Conservation (phyloP, 2,113 vertebrate genomes). For the Salvelinus alpinus region DNA sequence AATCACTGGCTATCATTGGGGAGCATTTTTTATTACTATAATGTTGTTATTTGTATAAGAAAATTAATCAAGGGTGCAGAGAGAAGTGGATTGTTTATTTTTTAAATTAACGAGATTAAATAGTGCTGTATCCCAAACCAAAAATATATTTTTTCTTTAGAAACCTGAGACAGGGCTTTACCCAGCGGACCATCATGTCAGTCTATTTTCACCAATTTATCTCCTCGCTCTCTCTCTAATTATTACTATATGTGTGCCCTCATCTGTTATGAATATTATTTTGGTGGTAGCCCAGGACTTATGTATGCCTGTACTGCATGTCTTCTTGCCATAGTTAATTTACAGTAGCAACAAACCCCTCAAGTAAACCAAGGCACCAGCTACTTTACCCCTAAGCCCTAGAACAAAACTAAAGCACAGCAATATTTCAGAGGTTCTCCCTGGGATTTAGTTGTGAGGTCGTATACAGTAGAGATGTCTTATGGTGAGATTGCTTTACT, state of each 20-base stretch:
- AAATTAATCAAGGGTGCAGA: background rate
- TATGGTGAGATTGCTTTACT: constrained; percentile 33
- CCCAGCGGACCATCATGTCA: background rate
- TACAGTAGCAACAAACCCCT: constrained; percentile 18
- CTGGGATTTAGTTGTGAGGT: constrained; percentile 37
- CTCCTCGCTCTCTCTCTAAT: no score
- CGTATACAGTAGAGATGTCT: constrained; percentile 27
- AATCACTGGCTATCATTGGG: constrained; percentile 44
- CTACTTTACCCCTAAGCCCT: constrained; percentile 40
- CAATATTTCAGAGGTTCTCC: constrained; percentile 34
- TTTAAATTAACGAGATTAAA: constrained; percentile 8
- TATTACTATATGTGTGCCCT: background rate
- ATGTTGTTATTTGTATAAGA: background rate
- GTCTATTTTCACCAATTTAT: background rate
- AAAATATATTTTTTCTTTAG: background rate
- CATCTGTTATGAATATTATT: background rate
- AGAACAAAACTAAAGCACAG: constrained; percentile 34
- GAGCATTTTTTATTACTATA: constrained; percentile 29
- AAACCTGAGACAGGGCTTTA: background rate
- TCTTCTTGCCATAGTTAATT: background rate
- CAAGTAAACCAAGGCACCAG: constrained; percentile 43
- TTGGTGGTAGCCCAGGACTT: background rate
- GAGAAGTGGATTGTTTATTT: constrained; percentile 17
- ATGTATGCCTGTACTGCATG: background rate
- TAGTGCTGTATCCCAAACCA: background rate